A percentile compares a stretch with the other conserved stretches of the same genome.
These are phyloP conservation scores for human DNA, from an alignment of 2,113 vertebrate species.

Conservation along the genomic window GRCh38 chr3:177838501-177839000, in stretches of 20 bases:
- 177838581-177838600: conserved; percentile 58
- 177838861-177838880: not conserved
- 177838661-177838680: conserved; percentile 41
- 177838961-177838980: not conserved
- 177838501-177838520: not conserved
- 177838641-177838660: conserved; percentile 59
- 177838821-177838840: not conserved
- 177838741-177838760: not conserved
- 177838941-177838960: not conserved
- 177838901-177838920: not conserved
- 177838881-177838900: not conserved
- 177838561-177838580: conserved; percentile 74
- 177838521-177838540: conserved; percentile 50
- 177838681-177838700: conserved; percentile 45
- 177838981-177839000: not conserved
- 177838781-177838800: not conserved
- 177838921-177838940: not conserved
- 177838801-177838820: not conserved
- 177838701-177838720: not conserved
- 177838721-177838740: not conserved
- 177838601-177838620: conserved; percentile 63
- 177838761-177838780: not conserved
- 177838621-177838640: conserved; percentile 70
- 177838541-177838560: conserved; percentile 8
- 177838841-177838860: not conserved